Evolutionary conservation across 2,888 invertebrate genomes (phyloP).

Genomic region (Helicoverpa assulta): DNA sequence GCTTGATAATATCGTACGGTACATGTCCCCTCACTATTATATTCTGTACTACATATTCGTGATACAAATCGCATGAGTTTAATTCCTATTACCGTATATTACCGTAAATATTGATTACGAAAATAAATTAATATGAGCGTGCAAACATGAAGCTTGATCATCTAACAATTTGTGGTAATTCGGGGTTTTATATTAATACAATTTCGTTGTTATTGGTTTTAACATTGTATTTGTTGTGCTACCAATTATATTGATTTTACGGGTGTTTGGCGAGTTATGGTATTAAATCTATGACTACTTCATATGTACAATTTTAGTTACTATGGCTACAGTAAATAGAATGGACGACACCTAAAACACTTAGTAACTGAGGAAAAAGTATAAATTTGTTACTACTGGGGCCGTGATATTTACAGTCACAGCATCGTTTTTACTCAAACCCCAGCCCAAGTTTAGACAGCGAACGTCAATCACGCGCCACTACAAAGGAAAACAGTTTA

Average conservation of each 20-base stretch:
- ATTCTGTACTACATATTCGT: constrained; percentile 51
- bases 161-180: constrained; percentile 14
- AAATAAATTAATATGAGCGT: constrained; percentile 38
- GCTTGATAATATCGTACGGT: constrained; percentile 65
- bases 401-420: neutral
- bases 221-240: constrained; percentile 1
- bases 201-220: neutral
- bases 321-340: too few species aligned
- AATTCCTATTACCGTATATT: constrained; percentile 19
- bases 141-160: constrained; percentile 20
- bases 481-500: constrained; percentile 52
- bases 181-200: constrained; percentile 10
- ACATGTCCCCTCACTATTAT: constrained; percentile 64
- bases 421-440: neutral
- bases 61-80: constrained; percentile 12
- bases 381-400: too few species aligned
- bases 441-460: constrained; percentile 28
- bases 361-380: neutral
- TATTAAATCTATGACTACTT: too few species aligned
- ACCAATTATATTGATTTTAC: neutral
- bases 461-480: constrained; percentile 46
- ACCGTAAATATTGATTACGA: constrained; percentile 32
- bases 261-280: too few species aligned
- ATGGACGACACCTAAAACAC: too few species aligned
- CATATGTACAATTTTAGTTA: too few species aligned